phyloP scores from a whole-genome alignment of 2,113 vertebrate species.

The Epinephelus cyanopodus region DNA sequence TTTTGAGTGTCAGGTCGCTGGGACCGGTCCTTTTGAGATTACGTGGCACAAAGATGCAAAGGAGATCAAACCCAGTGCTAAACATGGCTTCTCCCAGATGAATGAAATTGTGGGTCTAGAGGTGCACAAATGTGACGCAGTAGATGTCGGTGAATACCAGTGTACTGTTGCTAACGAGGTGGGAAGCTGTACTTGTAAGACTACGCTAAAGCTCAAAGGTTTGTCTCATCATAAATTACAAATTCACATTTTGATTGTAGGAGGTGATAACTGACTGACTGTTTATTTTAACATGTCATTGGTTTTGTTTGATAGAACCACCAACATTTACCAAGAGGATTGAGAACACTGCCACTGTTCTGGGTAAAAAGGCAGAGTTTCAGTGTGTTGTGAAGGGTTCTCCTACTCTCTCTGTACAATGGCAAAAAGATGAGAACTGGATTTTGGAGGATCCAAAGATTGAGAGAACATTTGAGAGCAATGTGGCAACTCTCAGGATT shows the following conservation, averaged over 20 bases:
- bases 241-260: not conserved
- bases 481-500: conserved; percentile 88
- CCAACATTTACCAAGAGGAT: conserved; percentile 91
- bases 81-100: conserved; percentile 87
- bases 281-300: conserved; percentile 61
- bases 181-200: conserved; percentile 91
- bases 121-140: conserved; percentile 90
- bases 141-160: conserved; percentile 95
- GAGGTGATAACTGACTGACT: not conserved
- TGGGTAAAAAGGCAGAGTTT: conserved; percentile 90
- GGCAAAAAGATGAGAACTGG: conserved; percentile 96
- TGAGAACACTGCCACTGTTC: conserved; percentile 88
- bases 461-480: conserved; percentile 89
- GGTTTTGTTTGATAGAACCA: conserved; percentile 86
- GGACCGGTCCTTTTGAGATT: conserved; percentile 93
- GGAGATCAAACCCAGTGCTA: conserved; percentile 93
- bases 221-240: conserved; percentile 70
- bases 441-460: conserved; percentile 91
- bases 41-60: conserved; percentile 95
- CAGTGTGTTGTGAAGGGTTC: conserved; percentile 89
- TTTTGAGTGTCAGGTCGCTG: conserved; percentile 90
- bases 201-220: conserved; percentile 95
- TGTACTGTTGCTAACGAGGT: conserved; percentile 93
- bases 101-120: conserved; percentile 88
- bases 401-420: conserved; percentile 90